These are phyloP conservation scores for Ochropleura plecta DNA, from an alignment of 2,888 invertebrate genomes.

Conservation along the genomic window DNA sequence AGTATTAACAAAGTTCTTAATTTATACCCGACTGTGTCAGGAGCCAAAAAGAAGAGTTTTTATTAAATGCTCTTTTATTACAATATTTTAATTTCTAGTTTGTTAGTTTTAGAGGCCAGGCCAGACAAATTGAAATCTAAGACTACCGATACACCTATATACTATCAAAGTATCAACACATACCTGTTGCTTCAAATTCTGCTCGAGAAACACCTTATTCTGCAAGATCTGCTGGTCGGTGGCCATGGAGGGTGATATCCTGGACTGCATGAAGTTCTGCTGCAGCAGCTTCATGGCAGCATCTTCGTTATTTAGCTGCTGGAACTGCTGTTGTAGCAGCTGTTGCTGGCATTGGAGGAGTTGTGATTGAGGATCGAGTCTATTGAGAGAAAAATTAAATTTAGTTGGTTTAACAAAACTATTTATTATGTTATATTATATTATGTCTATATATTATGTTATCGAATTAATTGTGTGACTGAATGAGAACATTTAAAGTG, in stretches of 20 bases:
- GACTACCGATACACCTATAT: no score
- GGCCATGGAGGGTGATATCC: slow-evolving; percentile 82
- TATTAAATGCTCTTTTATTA: not conserved
- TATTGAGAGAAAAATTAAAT: slow-evolving; percentile 55
- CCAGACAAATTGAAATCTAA: not conserved
- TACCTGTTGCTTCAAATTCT: slow-evolving; percentile 82
- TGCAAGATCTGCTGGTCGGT: slow-evolving; percentile 80
- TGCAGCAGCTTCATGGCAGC: slow-evolving; percentile 91
- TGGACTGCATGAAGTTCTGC: slow-evolving; percentile 90
- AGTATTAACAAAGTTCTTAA: not conserved
- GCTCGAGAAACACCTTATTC: slow-evolving; percentile 80
- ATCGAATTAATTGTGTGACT: not conserved
- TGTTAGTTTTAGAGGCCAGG: not conserved
- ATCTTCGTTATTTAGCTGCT: slow-evolving; percentile 88
- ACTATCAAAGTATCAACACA: slow-evolving; percentile 49
- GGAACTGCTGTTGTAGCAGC: slow-evolving; percentile 89
- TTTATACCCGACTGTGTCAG: not conserved
- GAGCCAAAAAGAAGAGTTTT: not conserved
- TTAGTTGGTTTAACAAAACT: not conserved
- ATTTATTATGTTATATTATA: not conserved
- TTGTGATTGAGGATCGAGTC: slow-evolving; percentile 86
- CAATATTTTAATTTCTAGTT: not conserved
- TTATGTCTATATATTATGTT: not conserved
- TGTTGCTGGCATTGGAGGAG: slow-evolving; percentile 87
- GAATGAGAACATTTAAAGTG: not conserved